phyloP scores from a whole-genome alignment of 2,888 invertebrate species.

The Euplexia lucipara region DNA sequence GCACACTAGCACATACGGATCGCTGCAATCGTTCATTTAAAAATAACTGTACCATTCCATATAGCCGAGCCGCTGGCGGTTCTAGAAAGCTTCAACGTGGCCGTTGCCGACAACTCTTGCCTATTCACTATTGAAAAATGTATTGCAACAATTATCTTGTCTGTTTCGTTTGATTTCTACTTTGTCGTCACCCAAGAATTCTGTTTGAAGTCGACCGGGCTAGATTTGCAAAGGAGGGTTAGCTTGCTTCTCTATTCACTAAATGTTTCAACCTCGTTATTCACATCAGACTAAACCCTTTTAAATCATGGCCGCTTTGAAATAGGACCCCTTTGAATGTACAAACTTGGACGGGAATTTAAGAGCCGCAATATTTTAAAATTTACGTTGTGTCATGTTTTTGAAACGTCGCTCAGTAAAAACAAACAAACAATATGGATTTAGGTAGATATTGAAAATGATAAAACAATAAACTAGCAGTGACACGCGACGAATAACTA shows the following conservation, averaged over 20 bases:
- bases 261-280: conserved; percentile 85
- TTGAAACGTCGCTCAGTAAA: conserved; percentile 13
- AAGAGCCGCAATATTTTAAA: conserved; percentile 45
- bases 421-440: conserved; percentile 41
- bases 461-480: conserved; percentile 43
- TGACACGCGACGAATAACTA: conserved; percentile 69
- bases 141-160: conserved; percentile 69
- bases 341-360: conserved; percentile 68
- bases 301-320: conserved; percentile 80
- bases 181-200: conserved; percentile 65
- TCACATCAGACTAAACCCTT: conserved; percentile 85
- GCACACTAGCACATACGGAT: conserved; percentile 63
- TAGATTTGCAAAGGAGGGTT: conserved; percentile 81
- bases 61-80: conserved; percentile 59
- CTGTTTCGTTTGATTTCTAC: conserved; percentile 69
- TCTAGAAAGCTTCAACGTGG: conserved; percentile 65
- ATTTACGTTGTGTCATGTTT: conserved; percentile 21
- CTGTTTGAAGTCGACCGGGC: conserved; percentile 77
- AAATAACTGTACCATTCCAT: conserved; percentile 71
- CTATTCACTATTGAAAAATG: conserved; percentile 68
- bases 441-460: conserved; percentile 31
- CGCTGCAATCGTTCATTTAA: conserved; percentile 64
- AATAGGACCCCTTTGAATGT: conserved; percentile 81
- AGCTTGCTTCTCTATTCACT: conserved; percentile 81
- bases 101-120: conserved; percentile 62